Evolutionary conservation across 2,113 vertebrate genomes (phyloP), one percentile per base, ranked within the genome.

Genomic region (Perca fluviatilis): DNA sequence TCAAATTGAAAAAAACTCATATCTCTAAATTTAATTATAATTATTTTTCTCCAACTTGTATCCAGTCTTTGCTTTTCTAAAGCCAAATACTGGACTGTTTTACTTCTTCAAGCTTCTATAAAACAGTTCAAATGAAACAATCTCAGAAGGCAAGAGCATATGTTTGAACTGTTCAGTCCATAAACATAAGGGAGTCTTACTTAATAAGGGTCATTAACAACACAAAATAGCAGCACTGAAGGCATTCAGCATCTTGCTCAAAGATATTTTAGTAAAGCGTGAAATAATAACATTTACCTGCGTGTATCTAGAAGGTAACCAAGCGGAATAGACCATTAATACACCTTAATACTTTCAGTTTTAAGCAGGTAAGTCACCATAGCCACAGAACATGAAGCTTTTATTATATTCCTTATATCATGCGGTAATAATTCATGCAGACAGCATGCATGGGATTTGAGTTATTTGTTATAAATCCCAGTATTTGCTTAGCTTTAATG

Each of bases 401-500:
- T 11, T 43, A 43, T 43, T 43, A 21, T 23, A 46, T 54, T 25
- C 19, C 5, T 8, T 6, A 36, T 10, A 71, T 60, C 60, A 43
- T 77, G 12, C 61, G 3, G 67, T 56, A 58, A 65, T 81, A 80
- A 80, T 53, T 74, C 51, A 8, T 1, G 12, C 27, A 47, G 19
- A 30, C 49, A 60, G 50, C 77, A 63, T 66, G 9, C 64, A 9
- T 36, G 12, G 65, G 51, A 36, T 82, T 80, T 66, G 15, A 51
- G 30, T 43, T 11, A 68, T 47, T 36, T 77, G 2, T 54, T 47
- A 19, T 53, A 61, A 73, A 66, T 72, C 60, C 61, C 19, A 12
- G 60, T 61, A 9, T 83, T 79, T 86, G 46, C 54, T 3, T 36
- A 25, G n/a, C 51, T 68, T 74, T 76, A 76, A 61, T 79, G 43